phyloP scores from a whole-genome alignment of 1,140 invertebrate species.

The Orussus abietinus region DNA sequence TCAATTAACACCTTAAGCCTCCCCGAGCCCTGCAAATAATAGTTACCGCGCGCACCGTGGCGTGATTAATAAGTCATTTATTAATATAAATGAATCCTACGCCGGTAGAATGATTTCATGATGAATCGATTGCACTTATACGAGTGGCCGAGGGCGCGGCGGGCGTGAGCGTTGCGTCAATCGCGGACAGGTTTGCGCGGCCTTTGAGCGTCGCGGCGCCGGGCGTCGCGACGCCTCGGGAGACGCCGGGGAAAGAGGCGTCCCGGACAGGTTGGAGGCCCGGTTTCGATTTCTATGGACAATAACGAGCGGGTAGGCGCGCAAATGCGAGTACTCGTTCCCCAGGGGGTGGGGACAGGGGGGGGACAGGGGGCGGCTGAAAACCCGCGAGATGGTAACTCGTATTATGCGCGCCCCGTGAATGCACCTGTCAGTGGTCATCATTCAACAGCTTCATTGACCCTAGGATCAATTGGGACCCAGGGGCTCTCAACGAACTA shows the following conservation, averaged over 20 bases:
- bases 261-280: slow-evolving; percentile 18
- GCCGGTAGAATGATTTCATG: slow-evolving; percentile 38
- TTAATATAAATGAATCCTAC: slow-evolving; percentile 42
- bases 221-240: slow-evolving; percentile 2
- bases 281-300: slow-evolving; percentile 27
- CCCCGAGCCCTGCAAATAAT: no score
- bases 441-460: slow-evolving; percentile 45
- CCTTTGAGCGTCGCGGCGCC: background rate
- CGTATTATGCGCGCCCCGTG: slow-evolving; percentile 28
- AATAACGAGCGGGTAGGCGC: slow-evolving; percentile 23
- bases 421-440: slow-evolving; percentile 42
- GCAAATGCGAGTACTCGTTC: slow-evolving; percentile 19
- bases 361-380: slow-evolving; percentile 15
- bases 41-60: slow-evolving; percentile 2
- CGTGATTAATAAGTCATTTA: slow-evolving; percentile 44
- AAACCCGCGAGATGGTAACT: slow-evolving; percentile 25
- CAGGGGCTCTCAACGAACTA: slow-evolving; percentile 39
- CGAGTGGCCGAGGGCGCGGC: slow-evolving; percentile 34
- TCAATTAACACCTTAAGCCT: no score
- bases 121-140: slow-evolving; percentile 41
- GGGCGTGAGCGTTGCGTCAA: slow-evolving; percentile 36
- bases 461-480: slow-evolving; percentile 40
- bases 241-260: slow-evolving; percentile 19
- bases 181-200: slow-evolving; percentile 23
- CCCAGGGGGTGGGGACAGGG: background rate